Conservation (phyloP, 2,888 invertebrate species). For the Incurvaria masculella region DNA sequence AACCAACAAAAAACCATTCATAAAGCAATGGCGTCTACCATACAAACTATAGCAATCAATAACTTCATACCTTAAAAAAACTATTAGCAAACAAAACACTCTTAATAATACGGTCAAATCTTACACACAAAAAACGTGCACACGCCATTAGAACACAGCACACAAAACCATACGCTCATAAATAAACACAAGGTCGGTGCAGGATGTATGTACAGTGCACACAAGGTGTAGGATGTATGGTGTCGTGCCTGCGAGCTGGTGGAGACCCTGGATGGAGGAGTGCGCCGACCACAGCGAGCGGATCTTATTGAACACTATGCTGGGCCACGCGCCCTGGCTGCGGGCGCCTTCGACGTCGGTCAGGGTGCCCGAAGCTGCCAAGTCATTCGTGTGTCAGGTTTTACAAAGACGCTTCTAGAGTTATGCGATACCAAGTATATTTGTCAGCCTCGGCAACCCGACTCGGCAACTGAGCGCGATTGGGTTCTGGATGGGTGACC, state of each 20-base stretch:
- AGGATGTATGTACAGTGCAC: neutral
- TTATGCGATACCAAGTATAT: too few relatives aligned
- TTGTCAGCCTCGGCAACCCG: too few relatives aligned
- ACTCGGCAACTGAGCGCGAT: too few relatives aligned
- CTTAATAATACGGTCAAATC: too few relatives aligned
- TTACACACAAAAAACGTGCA: neutral
- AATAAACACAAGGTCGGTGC: neutral
- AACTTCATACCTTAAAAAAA: too few relatives aligned
- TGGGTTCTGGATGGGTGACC: too few relatives aligned
- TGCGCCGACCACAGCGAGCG: constrained; percentile 83
- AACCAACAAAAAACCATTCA: too few relatives aligned
- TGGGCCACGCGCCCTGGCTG: constrained; percentile 58
- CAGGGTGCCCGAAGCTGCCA: neutral
- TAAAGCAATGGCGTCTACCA: too few relatives aligned
- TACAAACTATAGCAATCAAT: too few relatives aligned
- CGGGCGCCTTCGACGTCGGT: neutral
- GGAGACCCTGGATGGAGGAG: constrained; percentile 73
- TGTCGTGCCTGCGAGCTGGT: constrained; percentile 70
- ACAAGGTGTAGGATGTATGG: neutral
- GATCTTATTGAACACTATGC: constrained; percentile 82
- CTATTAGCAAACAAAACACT: too few relatives aligned
- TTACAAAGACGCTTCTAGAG: too few relatives aligned
- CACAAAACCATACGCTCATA: neutral
- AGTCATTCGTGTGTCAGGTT: neutral
- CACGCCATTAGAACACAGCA: neutral